Base-by-base conservation (phyloP, 1,140 invertebrate genomes). In the Pinna nobilis region DNA sequence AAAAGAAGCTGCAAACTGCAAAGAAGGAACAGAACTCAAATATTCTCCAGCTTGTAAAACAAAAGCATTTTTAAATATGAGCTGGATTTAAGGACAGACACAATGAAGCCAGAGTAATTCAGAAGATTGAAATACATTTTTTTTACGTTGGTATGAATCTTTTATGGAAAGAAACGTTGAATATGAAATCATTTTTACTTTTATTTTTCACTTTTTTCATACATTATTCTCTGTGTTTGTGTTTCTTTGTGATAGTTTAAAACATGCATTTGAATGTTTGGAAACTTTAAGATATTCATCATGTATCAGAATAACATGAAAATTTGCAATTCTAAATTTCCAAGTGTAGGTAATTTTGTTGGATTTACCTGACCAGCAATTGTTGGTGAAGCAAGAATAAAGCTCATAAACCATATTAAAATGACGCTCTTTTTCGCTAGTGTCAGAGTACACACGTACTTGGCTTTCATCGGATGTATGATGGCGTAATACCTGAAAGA, bases 401-500 rank as follows among this genome's bases (percentile, higher is more conserved):
- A 63, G 5, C 93, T 91, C 2, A 91, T 77, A 1, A 91, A 74
- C 94, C 94, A 94, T 18, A 92, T 93, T 15, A 91, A 82, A 20
- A 91, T 75, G 49, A 94, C 92, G 50, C 93, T 92, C 75, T 90
- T 91, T 75, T 92, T 91, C 1, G 93, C 93, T 80, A 94, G 91
- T 72, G 92, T 92, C 57, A 93, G 92, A 0, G 93, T 94, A 75
- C 93, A 94, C 4, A 92, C 91, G 82, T 94, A 94, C 76, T 93
- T 92, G 9, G 93, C 93, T 84, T 91, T 92, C 90, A 94, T 94
- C 1, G 94, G 94, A 88, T 94, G 93, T 37, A 94, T 91, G 70
- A 94, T 94, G 28, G 94, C 94, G 75, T 94, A 94, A 86, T 94
- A 94, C 80, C 94, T 94, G 88, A 55, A 90, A 91, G 37, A 9